Evolutionary conservation across 30 jellyfish, hydroid and myxozoan species (phyloP), one percentile per base, ranked within the genome.

Genomic region (Mastigias papua): DNA sequence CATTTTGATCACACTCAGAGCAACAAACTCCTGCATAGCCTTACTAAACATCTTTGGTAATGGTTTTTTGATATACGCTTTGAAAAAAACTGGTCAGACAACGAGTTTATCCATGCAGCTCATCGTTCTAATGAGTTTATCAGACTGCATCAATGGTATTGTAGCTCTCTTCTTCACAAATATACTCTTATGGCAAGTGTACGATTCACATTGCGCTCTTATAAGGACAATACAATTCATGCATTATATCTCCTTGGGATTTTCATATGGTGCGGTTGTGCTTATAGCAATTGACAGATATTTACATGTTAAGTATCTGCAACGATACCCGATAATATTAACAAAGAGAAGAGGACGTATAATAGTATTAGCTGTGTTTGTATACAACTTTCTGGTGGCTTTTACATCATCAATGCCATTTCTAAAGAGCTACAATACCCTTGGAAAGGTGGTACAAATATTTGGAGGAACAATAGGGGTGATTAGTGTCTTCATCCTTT

Each of bases 281-380:
- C 78, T 78, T 0, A 25, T 78, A 29, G 88, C 88, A 23, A n/a
- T 51, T 13, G 88, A 78, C 46, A 22, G 88, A 27, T 78, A 26
- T 35, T 27, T 78, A 23, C 88, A 78, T 73, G 58, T 78, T 67
- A 78, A 63, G 26, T 78, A 78, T 34, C 68, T 61, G 6, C 25
- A 22, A 49, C 63, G 57, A 10, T 78, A 78, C 50, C 35, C 78
- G 25, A 21, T 25, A 51, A 32, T 78, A 60, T 30, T 78, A 78
- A 25, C 65, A 28, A 78, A 61, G 35, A 54, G 67, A 54, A 16
- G 67, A 26, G 61, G 6, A 31, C 29, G 23, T 6, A 27, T 1
- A 7, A 22, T 69, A 22, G n/a, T 16, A 72, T 4, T 37, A 34
- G 10, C 15, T 31, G 15, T 42, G 46, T 25, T 72, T 10, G 16